Percentiles rank a stretch among this genome's conserved stretches.
Conservation (phyloP, 2,888 invertebrate genomes). For the Gastrophysa polygoni region DNA sequence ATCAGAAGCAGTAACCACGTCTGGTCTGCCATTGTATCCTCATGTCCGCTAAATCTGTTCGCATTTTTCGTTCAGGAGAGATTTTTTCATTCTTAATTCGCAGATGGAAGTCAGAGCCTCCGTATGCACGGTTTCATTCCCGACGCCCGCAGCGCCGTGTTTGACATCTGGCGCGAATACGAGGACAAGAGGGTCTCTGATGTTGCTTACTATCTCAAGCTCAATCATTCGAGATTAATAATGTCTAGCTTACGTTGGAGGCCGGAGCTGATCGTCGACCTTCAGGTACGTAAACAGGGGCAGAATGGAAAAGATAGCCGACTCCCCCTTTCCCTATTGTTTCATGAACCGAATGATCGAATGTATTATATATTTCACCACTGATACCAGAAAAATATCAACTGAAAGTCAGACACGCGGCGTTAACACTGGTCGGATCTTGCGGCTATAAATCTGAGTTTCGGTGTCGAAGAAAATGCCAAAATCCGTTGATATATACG, state of each 20-base stretch:
- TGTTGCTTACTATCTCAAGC: slow-evolving; percentile 75
- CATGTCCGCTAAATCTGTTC: not conserved
- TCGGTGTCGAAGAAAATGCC: too few species aligned
- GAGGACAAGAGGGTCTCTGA: slow-evolving; percentile 81
- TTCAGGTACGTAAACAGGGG: slow-evolving; percentile 57
- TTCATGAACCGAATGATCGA: too few species aligned
- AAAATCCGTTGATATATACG: too few species aligned
- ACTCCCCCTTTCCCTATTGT: too few species aligned
- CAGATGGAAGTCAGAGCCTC: slow-evolving; percentile 69
- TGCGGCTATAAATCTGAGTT: too few species aligned
- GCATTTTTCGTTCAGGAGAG: not conserved
- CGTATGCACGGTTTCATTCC: slow-evolving; percentile 78
- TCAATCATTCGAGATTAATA: slow-evolving; percentile 83
- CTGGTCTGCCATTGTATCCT: not conserved
- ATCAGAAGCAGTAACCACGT: not conserved
- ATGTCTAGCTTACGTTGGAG: slow-evolving; percentile 83
- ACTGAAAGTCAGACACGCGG: too few species aligned
- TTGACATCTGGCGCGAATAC: slow-evolving; percentile 82
- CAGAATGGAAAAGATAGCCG: too few species aligned
- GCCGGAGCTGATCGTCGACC: slow-evolving; percentile 70
- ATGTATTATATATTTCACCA: too few species aligned
- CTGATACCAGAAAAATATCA: too few species aligned
- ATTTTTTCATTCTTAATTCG: slow-evolving; percentile 30
- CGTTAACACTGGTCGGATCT: too few species aligned
- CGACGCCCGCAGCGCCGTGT: slow-evolving; percentile 75